Conservation (phyloP, 2,888 invertebrate genomes). For the Morinoia aosen region DNA sequence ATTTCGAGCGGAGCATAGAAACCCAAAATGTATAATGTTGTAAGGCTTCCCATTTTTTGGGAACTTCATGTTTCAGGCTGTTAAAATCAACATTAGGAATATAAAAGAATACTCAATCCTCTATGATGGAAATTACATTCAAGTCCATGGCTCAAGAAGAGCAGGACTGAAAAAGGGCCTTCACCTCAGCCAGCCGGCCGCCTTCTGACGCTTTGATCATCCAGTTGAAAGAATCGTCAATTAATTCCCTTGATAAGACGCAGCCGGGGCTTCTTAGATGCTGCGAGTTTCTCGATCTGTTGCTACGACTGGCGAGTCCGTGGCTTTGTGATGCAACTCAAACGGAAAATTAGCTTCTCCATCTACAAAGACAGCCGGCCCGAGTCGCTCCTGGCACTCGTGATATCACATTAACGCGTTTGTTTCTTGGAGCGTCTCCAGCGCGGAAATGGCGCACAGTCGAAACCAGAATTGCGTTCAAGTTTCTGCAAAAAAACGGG, state of each 20-base stretch:
- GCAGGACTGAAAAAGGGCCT: neutral
- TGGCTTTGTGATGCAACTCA: conserved; percentile 49
- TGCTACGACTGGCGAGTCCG: conserved; percentile 23
- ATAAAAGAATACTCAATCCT: neutral
- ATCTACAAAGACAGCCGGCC: conserved; percentile 38
- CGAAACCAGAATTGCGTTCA: neutral
- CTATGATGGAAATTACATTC: neutral
- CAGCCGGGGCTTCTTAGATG: conserved; percentile 40
- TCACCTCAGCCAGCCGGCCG: neutral
- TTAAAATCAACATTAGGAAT: neutral
- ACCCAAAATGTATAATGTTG: neutral
- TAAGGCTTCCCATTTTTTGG: neutral
- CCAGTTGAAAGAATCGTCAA: conserved; percentile 46
- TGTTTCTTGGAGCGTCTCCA: conserved; percentile 5
- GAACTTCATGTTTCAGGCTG: neutral
- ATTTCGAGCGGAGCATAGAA: too few species aligned
- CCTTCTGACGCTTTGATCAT: conserved; percentile 35
- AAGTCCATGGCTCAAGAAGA: neutral
- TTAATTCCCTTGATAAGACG: conserved; percentile 51
- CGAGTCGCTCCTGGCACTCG: neutral
- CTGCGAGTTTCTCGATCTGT: conserved; percentile 49
- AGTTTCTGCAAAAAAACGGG: conserved; percentile 3
- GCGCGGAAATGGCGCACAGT: conserved; percentile 7
- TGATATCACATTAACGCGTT: conserved; percentile 33
- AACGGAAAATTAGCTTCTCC: conserved; percentile 46